phyloP scores from a whole-genome alignment of 2,113 vertebrate species.

The Triplophysa siluroides region DNA sequence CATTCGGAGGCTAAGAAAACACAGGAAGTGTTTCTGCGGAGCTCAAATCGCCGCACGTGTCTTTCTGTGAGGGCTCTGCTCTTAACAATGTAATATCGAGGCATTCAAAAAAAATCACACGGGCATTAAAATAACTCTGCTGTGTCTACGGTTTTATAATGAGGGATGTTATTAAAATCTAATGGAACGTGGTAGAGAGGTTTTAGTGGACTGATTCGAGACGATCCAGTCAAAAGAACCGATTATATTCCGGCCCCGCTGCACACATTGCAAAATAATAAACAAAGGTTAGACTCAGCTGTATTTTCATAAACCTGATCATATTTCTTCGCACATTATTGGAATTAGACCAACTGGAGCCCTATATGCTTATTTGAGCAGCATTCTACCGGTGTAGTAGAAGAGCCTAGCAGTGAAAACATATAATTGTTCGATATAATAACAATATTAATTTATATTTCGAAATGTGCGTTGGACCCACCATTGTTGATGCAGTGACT shows the following conservation, averaged over 20 bases:
- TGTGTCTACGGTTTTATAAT: conserved; percentile 40
- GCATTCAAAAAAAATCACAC: conserved; percentile 29
- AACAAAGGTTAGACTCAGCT: conserved; percentile 1
- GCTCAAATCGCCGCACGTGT: neutral
- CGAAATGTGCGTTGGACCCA: conserved; percentile 5
- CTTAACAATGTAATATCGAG: conserved; percentile 28
- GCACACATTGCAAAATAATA: neutral
- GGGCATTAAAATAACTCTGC: conserved; percentile 26
- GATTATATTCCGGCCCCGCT: neutral
- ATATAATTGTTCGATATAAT: neutral
- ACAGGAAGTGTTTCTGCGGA: neutral
- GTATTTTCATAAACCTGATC: conserved; percentile 6
- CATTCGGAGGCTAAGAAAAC: neutral
- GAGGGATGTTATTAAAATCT: conserved; percentile 49
- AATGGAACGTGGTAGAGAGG: conserved; percentile 31
- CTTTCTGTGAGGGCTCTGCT: neutral
- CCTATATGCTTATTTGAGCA: too few relatives aligned
- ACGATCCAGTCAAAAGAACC: neutral
- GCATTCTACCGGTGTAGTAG: neutral
- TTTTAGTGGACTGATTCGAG: conserved; percentile 5
- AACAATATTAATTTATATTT: too few relatives aligned
- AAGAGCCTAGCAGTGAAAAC: neutral
- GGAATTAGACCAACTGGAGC: too few relatives aligned
- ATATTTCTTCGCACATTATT: too few relatives aligned
- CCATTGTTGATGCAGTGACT: conserved; percentile 68